phyloP scores from a whole-genome alignment of 1,140 invertebrate genomes.

The Mycetomoellerius zeteki region DNA sequence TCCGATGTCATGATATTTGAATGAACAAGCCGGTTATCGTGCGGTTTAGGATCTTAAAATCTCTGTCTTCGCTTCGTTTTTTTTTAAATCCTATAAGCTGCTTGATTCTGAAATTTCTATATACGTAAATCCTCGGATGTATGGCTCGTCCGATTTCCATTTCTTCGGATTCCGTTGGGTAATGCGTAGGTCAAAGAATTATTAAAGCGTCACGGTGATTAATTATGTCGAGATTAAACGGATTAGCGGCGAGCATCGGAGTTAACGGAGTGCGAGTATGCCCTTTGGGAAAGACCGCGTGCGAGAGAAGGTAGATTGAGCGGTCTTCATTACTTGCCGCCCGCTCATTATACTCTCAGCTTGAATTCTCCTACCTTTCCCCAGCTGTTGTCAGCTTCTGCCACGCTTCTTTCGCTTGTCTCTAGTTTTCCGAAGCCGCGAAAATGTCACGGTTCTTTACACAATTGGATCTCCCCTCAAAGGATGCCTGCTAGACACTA shows the following conservation, averaged over 20 bases:
- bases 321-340: slow-evolving; percentile 81
- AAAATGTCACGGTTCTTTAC: slow-evolving; percentile 28
- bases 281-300: slow-evolving; percentile 70
- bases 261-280: slow-evolving; percentile 64
- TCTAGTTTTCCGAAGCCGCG: slow-evolving; percentile 17
- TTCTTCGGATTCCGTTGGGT: slow-evolving; percentile 33
- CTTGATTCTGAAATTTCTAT: slow-evolving; percentile 21
- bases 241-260: slow-evolving; percentile 71
- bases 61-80: background rate
- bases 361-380: slow-evolving; percentile 73
- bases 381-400: slow-evolving; percentile 41
- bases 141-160: slow-evolving; percentile 12
- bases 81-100: slow-evolving; percentile 1
- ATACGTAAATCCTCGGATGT: slow-evolving; percentile 15
- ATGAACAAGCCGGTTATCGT: background rate
- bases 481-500: background rate
- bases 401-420: slow-evolving; percentile 27
- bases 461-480: background rate
- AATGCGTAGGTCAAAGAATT: slow-evolving; percentile 67
- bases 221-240: slow-evolving; percentile 79
- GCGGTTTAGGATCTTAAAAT: background rate
- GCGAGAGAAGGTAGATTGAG: slow-evolving; percentile 76
- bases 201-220: slow-evolving; percentile 77
- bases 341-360: slow-evolving; percentile 81
- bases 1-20: background rate